Evolutionary conservation across 2,888 invertebrate genomes (phyloP).

Genomic region (Tipula lateralis): DNA sequence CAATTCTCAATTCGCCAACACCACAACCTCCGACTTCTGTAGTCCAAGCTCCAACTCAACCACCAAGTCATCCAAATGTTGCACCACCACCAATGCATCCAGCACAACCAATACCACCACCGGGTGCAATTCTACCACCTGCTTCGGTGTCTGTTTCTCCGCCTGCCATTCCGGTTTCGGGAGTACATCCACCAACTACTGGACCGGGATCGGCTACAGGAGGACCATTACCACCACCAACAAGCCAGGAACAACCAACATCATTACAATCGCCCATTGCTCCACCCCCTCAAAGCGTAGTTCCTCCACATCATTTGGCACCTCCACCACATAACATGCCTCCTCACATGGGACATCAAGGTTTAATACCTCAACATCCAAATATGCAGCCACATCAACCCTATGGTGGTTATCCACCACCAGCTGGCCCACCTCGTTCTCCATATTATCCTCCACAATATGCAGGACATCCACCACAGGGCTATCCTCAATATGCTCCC

Average conservation of each 20-base stretch:
- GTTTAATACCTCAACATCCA: conserved; percentile 44
- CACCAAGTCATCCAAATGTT: conserved; percentile 29
- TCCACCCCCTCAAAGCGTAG: conserved; percentile 35
- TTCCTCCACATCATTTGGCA: conserved; percentile 42
- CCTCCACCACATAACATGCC: conserved; percentile 43
- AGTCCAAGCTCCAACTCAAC: conserved; percentile 39
- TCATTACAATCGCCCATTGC: conserved; percentile 35
- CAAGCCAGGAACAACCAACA: conserved; percentile 34
- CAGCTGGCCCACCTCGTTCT: conserved; percentile 44
- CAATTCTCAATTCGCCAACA: conserved; percentile 39
- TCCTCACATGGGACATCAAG: conserved; percentile 43
- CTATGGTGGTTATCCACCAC: conserved; percentile 46
- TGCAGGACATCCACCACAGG: conserved; percentile 46
- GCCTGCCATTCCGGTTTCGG: conserved; percentile 32
- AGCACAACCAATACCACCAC: conserved; percentile 3
- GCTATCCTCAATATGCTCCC: conserved; percentile 45
- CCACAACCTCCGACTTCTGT: conserved; percentile 56
- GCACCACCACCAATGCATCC: background rate
- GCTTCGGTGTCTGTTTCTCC: conserved; percentile 25
- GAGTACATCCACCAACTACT: background rate
- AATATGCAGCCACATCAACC: conserved; percentile 41
- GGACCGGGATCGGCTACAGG: conserved; percentile 34
- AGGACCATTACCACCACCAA: conserved; percentile 38
- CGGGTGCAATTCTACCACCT: conserved; percentile 35
- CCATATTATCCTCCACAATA: conserved; percentile 49